phyloP scores from a whole-genome alignment of 2,888 invertebrate genomes.

The Gisinianus flammeolus region DNA sequence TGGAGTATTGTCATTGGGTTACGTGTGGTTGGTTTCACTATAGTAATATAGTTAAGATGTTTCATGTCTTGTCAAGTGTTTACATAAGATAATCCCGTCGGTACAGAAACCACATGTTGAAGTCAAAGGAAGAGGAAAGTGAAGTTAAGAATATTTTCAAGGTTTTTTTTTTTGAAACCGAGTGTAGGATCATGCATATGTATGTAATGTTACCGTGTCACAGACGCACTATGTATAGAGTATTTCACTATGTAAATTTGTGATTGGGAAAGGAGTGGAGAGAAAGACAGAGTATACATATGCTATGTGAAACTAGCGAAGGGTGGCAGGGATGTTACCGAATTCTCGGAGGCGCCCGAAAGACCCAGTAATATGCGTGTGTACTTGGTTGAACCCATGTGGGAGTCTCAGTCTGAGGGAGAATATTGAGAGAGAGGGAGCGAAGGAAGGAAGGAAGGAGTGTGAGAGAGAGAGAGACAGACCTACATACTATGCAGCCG shows the following conservation, averaged over 20 bases:
- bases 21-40: not conserved
- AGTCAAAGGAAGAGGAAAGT: conserved; percentile 14
- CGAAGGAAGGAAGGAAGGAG: not conserved
- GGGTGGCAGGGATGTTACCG: not conserved
- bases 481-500: not conserved
- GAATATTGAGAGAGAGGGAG: not conserved
- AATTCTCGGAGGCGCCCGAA: conserved; percentile 19
- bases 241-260: not conserved
- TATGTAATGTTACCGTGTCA: not conserved
- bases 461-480: not conserved
- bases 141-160: not conserved
- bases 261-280: not conserved
- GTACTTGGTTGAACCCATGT: too few species aligned
- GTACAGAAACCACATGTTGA: conserved; percentile 27
- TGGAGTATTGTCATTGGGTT: conserved; percentile 22
- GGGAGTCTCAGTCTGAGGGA: not conserved
- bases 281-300: not conserved
- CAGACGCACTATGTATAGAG: not conserved
- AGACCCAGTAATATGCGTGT: conserved; percentile 1
- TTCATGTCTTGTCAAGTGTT: conserved; percentile 23
- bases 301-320: not conserved
- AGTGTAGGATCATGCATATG: not conserved
- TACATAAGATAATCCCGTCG: conserved; percentile 14
- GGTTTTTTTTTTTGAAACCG: not conserved
- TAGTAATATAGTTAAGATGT: conserved; percentile 1